Evolutionary conservation across 2,113 vertebrate genomes (phyloP).

Genomic region (Rhombomys opimus): DNA sequence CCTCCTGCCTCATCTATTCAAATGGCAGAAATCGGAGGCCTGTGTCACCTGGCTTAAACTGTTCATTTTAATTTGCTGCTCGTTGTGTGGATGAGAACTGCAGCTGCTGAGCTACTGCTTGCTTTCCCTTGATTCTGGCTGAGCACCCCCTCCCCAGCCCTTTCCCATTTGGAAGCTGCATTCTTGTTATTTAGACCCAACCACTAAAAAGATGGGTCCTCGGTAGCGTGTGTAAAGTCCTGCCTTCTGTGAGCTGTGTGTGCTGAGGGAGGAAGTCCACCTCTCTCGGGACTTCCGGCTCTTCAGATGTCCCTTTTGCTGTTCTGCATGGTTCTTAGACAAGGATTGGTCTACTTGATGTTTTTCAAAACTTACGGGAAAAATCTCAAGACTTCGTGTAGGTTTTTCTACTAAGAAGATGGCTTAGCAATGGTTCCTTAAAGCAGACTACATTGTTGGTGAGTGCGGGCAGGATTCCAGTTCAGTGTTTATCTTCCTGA

Average conservation of each 20-base stretch:
- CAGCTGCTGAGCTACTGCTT: not conserved
- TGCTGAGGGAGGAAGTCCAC: not conserved
- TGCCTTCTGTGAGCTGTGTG: not conserved
- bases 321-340: not conserved
- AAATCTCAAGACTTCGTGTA: not conserved
- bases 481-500: not conserved
- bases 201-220: not conserved
- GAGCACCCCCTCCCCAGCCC: not conserved
- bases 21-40: not conserved
- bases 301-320: not conserved
- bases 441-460: too few relatives aligned
- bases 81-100: too few relatives aligned
- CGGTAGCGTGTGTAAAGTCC: not conserved
- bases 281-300: not conserved
- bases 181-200: not conserved
- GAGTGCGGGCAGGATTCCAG: not conserved
- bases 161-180: not conserved
- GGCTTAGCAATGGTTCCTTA: not conserved
- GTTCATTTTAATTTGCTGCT: not conserved
- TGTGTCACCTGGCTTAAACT: not conserved
- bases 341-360: not conserved
- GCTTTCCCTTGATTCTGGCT: not conserved
- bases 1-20: not conserved
- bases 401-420: not conserved
- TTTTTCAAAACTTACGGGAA: not conserved